Evolutionary conservation across 1,140 invertebrate species (phyloP).

Genomic region (Listronotus oregonensis): DNA sequence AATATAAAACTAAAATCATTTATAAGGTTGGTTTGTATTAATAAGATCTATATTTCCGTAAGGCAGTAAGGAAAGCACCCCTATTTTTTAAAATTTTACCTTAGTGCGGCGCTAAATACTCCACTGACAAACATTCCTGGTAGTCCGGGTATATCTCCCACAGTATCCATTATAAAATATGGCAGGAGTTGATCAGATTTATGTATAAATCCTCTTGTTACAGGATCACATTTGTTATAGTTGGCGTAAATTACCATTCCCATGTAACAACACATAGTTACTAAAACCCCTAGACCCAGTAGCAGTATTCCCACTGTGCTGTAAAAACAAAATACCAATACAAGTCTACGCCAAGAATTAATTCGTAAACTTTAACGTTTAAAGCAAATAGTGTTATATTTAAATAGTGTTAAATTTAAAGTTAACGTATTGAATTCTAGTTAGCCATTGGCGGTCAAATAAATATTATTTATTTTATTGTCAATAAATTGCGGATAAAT

Average conservation of each 20-base stretch:
- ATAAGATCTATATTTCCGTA: no score
- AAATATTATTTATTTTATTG: no score
- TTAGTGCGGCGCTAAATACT: conserved; percentile 71
- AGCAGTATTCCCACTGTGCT: conserved; percentile 56
- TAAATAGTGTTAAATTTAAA: no score
- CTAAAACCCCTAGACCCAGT: conserved; percentile 54
- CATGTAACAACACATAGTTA: conserved; percentile 61
- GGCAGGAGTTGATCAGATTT: conserved; percentile 64
- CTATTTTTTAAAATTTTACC: conserved; percentile 50
- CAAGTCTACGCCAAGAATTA: not conserved
- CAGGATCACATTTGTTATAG: conserved; percentile 76
- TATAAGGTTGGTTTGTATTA: no score
- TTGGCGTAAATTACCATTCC: conserved; percentile 76
- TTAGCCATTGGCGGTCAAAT: no score
- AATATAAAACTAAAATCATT: no score
- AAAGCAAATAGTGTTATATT: no score
- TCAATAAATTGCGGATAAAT: no score
- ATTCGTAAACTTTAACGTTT: not conserved
- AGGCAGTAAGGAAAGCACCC: no score
- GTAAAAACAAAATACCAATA: not conserved
- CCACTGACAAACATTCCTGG: conserved; percentile 72
- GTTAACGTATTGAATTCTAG: no score
- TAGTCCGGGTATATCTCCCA: conserved; percentile 62
- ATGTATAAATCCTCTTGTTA: conserved; percentile 62
- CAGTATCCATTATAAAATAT: conserved; percentile 68